Evolutionary conservation across 2,113 vertebrate genomes (phyloP), one percentile per base, ranked within the genome.

Genomic region (Sminthopsis crassicaudata): DNA sequence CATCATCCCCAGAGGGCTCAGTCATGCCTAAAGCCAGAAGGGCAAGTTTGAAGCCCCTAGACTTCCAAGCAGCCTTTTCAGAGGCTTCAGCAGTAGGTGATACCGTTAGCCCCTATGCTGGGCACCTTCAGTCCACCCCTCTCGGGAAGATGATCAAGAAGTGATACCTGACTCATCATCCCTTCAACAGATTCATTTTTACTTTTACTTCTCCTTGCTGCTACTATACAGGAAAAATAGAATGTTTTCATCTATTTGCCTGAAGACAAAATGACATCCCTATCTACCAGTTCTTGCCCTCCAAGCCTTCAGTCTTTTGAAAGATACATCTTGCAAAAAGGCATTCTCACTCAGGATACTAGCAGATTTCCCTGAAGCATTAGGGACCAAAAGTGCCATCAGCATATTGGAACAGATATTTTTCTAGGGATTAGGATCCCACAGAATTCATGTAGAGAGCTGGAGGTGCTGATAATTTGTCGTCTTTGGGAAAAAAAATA

Each of bases 381-480:
- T 42, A 8, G 60, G 30, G 60, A 4, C n/a, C 4, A 76, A 23
- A 42, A 84, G 19, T 42, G 16, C 67, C 16, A 84, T 5, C n/a
- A 84, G n/a, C n/a, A 42, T 42, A 2, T 42, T 19, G 67, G n/a
- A 19, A 84, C n/a, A 84, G 67, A 84, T 42, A 42, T 2, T n/a
- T 84, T 84, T 84, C 36, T 23, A 42, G n/a, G 67, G 30, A 3
- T 36, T 67, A n/a, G 60, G 19, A 84, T 84, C 67, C 67, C 19
- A 42, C 16, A 42, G n/a, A 42, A 84, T 19, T 42, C 36, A 42
- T 42, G 7, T 7, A 84, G 46, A 51, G 89, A 25, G 42, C 19
- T 90, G 46, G 26, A 91, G 88, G 84, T 30, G 93, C 94, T 94
- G 91, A 50, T 3, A 51, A 91, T 53, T 57, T n/a, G 36, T 55